phyloP scores from a whole-genome alignment of 2,113 vertebrate species.

The Propithecus coquereli region DNA sequence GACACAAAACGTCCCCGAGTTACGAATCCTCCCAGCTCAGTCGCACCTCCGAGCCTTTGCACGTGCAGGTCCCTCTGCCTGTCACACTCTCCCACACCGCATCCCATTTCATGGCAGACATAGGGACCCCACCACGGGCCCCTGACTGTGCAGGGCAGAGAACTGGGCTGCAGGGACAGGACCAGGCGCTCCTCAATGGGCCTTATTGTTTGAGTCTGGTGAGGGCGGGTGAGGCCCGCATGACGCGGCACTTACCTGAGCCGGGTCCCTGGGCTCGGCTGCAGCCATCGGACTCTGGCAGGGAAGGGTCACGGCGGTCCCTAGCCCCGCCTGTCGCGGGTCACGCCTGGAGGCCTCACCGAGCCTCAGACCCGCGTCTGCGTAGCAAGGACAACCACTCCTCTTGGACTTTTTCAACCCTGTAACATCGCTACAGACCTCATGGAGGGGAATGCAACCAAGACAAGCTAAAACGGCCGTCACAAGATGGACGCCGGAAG shows the following conservation, averaged over 20 bases:
- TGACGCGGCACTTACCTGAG: not conserved
- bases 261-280: no score
- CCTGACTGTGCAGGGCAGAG: not conserved
- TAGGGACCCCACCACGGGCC: not conserved
- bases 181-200: not conserved
- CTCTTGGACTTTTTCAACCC: not conserved
- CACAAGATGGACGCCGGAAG: not conserved
- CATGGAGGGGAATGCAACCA: accelerated
- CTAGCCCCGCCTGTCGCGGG: no score
- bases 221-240: not conserved
- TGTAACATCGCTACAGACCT: no score
- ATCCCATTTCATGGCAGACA: not conserved
- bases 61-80: no score
- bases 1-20: no score
- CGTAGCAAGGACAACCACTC: not conserved
- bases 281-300: not conserved
- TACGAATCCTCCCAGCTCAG: no score
- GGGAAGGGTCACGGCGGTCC: not conserved
- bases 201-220: not conserved
- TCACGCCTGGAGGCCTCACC: not conserved
- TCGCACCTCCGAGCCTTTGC: no score
- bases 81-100: no score
- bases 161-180: not conserved
- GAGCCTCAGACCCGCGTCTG: not conserved
- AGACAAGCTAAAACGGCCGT: not conserved